Evolutionary conservation across 1,140 invertebrate species (phyloP).

Genomic region (Eueides isabella): DNA sequence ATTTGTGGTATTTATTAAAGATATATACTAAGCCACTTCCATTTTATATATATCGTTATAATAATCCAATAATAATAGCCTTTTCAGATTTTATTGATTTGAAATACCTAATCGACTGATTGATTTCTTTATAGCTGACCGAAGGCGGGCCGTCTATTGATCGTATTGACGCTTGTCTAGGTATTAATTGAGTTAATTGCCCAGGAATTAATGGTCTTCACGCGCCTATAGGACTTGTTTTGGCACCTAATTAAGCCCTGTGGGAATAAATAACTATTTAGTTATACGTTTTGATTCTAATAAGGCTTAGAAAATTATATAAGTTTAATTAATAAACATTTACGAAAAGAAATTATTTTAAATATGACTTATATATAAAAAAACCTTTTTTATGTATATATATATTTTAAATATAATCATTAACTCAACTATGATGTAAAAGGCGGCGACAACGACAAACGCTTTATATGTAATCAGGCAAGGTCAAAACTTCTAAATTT

Average conservation of each 20-base stretch:
- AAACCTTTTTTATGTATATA: too few species aligned
- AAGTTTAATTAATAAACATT: too few species aligned
- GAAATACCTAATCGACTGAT: slow-evolving; percentile 80
- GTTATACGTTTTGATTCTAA: too few species aligned
- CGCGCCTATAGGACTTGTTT: slow-evolving; percentile 67
- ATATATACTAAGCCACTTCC: slow-evolving; percentile 28
- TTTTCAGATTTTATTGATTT: slow-evolving; percentile 80
- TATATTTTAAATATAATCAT: background rate
- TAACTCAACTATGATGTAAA: background rate
- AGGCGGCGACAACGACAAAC: background rate
- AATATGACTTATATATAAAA: too few species aligned
- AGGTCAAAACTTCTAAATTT: too few species aligned
- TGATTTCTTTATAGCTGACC: slow-evolving; percentile 79
- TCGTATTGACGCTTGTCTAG: slow-evolving; percentile 73
- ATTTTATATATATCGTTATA: slow-evolving; percentile 46
- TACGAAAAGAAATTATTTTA: too few species aligned
- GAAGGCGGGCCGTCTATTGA: slow-evolving; percentile 64
- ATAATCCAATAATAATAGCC: slow-evolving; percentile 67
- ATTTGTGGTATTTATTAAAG: too few species aligned
- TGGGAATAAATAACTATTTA: slow-evolving; percentile 43
- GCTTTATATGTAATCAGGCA: too few species aligned
- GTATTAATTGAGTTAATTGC: slow-evolving; percentile 75
- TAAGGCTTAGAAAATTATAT: too few species aligned
- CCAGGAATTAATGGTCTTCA: slow-evolving; percentile 69
- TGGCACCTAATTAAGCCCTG: slow-evolving; percentile 73